These are phyloP conservation scores for Eolophus roseicapilla DNA, from an alignment of 2,113 vertebrate species.

Conservation along the genomic window DNA sequence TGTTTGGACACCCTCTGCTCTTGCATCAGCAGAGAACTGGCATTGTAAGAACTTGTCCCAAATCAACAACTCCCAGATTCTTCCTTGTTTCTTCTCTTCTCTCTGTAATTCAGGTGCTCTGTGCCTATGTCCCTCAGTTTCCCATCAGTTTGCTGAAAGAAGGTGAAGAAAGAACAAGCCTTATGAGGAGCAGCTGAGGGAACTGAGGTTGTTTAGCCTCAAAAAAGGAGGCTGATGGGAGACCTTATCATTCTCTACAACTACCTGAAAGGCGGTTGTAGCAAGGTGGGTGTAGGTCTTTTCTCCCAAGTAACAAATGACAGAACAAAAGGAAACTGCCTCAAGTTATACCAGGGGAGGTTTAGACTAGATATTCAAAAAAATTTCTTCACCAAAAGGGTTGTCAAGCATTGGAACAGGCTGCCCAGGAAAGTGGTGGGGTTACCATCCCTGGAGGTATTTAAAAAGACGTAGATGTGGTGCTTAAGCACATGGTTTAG, in stretches of 20 bases:
- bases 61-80: neutral
- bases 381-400: neutral
- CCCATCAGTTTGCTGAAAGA: neutral
- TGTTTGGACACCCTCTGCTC: neutral
- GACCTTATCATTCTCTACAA: neutral
- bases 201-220: neutral
- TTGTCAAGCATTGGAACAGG: neutral
- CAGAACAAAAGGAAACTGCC: neutral
- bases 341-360: neutral
- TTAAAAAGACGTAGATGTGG: neutral
- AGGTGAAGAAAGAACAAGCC: neutral
- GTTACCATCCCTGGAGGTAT: neutral
- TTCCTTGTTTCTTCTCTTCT: neutral
- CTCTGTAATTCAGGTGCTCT: neutral
- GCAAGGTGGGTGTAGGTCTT: neutral
- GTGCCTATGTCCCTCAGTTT: neutral
- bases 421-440: neutral
- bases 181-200: fast-evolving
- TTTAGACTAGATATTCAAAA: neutral
- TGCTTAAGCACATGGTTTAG: neutral
- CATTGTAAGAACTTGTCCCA: neutral
- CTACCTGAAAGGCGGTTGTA: neutral
- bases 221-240: neutral
- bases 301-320: neutral
- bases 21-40: neutral